Evolutionary conservation across 92 coral and sea anemone genomes (phyloP).

Genomic region (Porites cylindrica): DNA sequence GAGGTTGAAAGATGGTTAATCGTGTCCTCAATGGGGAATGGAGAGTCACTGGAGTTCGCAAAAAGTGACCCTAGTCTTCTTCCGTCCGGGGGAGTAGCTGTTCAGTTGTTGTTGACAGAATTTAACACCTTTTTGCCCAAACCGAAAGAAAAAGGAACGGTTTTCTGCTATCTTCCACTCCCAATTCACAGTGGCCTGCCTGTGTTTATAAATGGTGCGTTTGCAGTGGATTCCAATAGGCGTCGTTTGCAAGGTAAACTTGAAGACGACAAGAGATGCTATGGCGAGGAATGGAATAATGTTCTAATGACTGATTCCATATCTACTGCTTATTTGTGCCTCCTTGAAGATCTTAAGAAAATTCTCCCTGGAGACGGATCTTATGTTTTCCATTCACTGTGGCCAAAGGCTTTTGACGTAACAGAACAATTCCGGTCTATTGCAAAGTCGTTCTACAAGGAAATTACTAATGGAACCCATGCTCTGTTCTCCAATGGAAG

Average conservation of each 20-base stretch:
- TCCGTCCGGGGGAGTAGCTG: constrained; percentile 90
- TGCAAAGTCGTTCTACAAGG: constrained; percentile 49
- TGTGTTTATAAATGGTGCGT: constrained; percentile 78
- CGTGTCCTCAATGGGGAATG: constrained; percentile 76
- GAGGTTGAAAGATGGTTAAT: constrained; percentile 71
- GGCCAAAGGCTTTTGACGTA: constrained; percentile 54
- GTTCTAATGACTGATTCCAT: constrained; percentile 62
- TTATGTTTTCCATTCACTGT: constrained; percentile 58
- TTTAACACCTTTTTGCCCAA: constrained; percentile 9
- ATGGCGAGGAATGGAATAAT: constrained; percentile 71
- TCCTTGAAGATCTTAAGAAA: constrained; percentile 62
- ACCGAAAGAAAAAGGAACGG: constrained; percentile 48
- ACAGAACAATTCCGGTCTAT: constrained; percentile 40
- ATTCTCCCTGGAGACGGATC: constrained; percentile 4
- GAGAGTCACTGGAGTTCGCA: constrained; percentile 55
- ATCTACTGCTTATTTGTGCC: constrained; percentile 58
- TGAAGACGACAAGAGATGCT: constrained; percentile 74
- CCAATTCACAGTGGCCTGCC: constrained; percentile 87
- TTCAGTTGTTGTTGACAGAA: constrained; percentile 10
- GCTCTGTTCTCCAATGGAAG: constrained; percentile 71
- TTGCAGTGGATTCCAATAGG: constrained; percentile 79
- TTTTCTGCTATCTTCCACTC: constrained; percentile 89
- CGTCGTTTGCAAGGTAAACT: constrained; percentile 72
- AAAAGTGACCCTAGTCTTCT: constrained; percentile 60
- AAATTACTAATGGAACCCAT: constrained; percentile 13